A percentile compares a stretch with the other conserved stretches of the same genome.
Evolutionary conservation across 2,113 vertebrate genomes (phyloP).

Genomic region (Petaurus breviceps): DNA sequence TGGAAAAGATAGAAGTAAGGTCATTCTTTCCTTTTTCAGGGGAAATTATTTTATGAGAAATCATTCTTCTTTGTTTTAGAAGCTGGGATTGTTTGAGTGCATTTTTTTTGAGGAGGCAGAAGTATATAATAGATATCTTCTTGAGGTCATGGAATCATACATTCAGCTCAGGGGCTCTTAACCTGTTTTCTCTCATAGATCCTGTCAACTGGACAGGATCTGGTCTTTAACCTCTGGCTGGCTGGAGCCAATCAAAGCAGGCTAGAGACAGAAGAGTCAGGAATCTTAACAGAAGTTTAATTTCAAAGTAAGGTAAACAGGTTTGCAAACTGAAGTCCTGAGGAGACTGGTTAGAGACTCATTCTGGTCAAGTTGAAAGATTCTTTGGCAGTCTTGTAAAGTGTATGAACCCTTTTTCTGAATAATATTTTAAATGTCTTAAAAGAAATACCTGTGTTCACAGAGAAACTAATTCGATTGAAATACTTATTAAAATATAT

Average conservation of each 20-base stretch:
- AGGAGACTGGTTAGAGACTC: too few species aligned
- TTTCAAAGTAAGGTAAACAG: too few species aligned
- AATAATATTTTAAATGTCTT: not conserved
- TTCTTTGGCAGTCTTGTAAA: not conserved
- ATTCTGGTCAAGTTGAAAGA: too few species aligned
- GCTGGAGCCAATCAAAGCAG: too few species aligned
- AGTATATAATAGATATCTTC: not conserved
- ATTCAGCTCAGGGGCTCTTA: not conserved
- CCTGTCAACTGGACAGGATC: too few species aligned
- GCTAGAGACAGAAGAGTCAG: too few species aligned
- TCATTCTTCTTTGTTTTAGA: not conserved
- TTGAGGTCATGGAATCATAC: not conserved
- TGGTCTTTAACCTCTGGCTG: too few species aligned
- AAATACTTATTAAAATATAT: not conserved
- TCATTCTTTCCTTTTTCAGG: not conserved
- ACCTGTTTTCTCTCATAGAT: not conserved
- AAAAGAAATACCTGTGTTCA: not conserved
- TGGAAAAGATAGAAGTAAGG: not conserved
- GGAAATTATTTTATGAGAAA: not conserved
- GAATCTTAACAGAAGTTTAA: too few species aligned
- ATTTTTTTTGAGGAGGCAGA: not conserved
- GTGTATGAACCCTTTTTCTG: not conserved
- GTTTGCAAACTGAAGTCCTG: too few species aligned
- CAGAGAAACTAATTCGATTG: not conserved
- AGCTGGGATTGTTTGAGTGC: not conserved